phyloP scores from a whole-genome alignment of 2,797 vertebrate genomes.

The Spheniscus humboldti region DNA sequence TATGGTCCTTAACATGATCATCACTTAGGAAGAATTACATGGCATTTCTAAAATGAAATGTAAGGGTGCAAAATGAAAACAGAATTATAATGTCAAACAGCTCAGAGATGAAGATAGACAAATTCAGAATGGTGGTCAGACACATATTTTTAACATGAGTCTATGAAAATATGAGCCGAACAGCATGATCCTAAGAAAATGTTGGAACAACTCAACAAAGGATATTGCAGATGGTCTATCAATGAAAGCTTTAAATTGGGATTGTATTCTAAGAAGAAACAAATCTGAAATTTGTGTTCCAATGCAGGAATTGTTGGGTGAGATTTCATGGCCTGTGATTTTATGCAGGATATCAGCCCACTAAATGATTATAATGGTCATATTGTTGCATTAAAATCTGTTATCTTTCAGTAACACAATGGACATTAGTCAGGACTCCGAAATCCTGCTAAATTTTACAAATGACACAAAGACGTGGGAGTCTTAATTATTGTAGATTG shows the following conservation, averaged over 20 bases:
- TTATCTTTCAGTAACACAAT: background rate
- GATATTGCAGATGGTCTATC: background rate
- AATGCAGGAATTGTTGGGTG: background rate
- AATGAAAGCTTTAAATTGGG: background rate
- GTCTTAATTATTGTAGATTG: background rate
- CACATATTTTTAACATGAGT: background rate
- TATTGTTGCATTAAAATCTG: background rate
- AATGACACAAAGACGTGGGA: background rate
- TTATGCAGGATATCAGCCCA: background rate
- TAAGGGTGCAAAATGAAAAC: background rate
- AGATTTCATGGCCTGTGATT: background rate
- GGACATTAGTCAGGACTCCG: background rate
- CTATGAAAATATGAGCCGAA: background rate
- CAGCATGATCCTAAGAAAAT: background rate
- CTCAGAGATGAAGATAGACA: background rate
- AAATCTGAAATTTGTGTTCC: background rate
- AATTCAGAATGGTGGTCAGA: background rate
- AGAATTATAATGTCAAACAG: background rate
- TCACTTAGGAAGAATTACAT: background rate
- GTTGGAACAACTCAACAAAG: background rate
- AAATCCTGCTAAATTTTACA: background rate
- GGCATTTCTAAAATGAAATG: background rate
- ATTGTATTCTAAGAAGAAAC: background rate
- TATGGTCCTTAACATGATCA: background rate
- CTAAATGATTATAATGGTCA: background rate